A percentile compares a stretch with the other conserved stretches of the same genome.
These are phyloP conservation scores for Lithophane semibrunnea DNA, from an alignment of 2,888 invertebrate genomes.

Conservation along the genomic window DNA sequence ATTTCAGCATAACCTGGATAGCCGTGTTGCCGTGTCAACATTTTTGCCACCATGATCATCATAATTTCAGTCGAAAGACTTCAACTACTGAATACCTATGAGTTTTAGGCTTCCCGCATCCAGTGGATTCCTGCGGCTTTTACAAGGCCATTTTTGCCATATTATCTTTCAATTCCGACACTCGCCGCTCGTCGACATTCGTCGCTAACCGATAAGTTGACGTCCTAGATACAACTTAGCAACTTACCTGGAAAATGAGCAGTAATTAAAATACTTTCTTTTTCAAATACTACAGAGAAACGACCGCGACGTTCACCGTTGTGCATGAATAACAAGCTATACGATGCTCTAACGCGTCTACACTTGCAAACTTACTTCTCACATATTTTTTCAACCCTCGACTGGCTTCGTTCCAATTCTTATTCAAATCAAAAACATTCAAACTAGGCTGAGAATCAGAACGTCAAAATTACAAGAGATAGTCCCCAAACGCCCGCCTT, in stretches of 20 bases:
- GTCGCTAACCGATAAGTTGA: constrained; percentile 3
- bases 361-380: neutral
- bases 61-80: no score
- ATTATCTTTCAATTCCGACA: neutral
- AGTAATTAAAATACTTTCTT: constrained; percentile 76
- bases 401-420: constrained; percentile 35
- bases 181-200: no score
- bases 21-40: neutral
- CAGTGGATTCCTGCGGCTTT: no score
- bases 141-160: no score
- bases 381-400: constrained; percentile 17
- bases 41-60: neutral
- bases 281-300: constrained; percentile 76
- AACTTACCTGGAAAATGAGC: constrained; percentile 56
- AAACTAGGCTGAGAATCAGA: neutral
- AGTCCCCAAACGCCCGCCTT: neutral
- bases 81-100: no score
- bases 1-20: neutral
- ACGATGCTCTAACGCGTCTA: constrained; percentile 38
- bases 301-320: constrained; percentile 58
- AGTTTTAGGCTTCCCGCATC: neutral
- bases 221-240: constrained; percentile 27
- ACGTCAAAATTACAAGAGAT: neutral
- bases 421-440: neutral
- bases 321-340: constrained; percentile 73